These are phyloP conservation scores for Parelbella ahira DNA, from an alignment of 2,888 invertebrate genomes.

Conservation along the genomic window DNA sequence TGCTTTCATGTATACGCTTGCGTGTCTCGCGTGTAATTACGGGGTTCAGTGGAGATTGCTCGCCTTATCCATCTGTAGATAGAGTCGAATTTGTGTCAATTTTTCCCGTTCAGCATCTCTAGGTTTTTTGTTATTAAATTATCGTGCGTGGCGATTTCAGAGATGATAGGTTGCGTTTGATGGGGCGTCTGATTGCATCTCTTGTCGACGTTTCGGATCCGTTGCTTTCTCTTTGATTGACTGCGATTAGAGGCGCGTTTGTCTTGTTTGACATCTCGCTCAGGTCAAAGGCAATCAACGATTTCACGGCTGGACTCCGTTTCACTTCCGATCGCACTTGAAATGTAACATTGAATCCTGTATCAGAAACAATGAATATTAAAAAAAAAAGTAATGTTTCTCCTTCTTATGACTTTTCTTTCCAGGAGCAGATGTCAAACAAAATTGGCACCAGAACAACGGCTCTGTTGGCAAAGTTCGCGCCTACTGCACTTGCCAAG, in stretches of 20 bases:
- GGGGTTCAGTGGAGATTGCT: conserved; percentile 41
- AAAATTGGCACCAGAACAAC: conserved; percentile 18
- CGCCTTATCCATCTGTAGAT: conserved; percentile 49
- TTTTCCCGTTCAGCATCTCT: conserved; percentile 37
- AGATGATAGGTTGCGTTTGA: conserved; percentile 78
- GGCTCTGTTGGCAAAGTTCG: conserved; percentile 18
- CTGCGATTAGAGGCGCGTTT: conserved; percentile 54
- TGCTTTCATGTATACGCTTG: conserved; percentile 77
- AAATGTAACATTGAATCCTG: conserved; percentile 2
- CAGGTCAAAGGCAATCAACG: conserved; percentile 37
- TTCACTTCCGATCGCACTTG: conserved; percentile 20
- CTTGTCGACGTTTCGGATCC: conserved; percentile 72
- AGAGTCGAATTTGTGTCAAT: conserved; percentile 51
- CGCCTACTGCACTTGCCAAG: conserved; percentile 19
- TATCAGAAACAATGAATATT: no score
- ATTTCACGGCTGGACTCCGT: conserved; percentile 14
- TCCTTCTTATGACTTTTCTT: no score
- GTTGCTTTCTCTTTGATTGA: conserved; percentile 78
- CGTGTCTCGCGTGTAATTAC: conserved; percentile 75
- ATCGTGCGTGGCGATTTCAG: conserved; percentile 79
- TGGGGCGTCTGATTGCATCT: conserved; percentile 77
- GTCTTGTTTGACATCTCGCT: conserved; percentile 42
- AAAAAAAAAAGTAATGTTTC: no score
- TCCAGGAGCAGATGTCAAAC: conserved; percentile 1
- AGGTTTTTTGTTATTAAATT: conserved; percentile 78